Evolutionary conservation across 2,797 vertebrate species (phyloP), one percentile per base, ranked within the genome.

Genomic region (Darevskia nairensis): DNA sequence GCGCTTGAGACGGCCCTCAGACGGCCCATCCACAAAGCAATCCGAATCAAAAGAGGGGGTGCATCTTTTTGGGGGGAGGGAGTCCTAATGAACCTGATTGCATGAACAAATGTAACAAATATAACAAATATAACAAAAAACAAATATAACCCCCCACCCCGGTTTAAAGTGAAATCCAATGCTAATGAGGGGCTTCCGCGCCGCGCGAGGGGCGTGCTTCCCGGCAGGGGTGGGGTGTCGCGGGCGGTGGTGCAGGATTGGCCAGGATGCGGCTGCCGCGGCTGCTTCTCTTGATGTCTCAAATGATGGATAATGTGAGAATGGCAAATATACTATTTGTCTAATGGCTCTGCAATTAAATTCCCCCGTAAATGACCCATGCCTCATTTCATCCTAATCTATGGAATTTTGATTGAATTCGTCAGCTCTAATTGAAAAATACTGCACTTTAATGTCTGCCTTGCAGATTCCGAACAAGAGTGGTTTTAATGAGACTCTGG

Each of bases 311-410:
- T 99, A 97, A 97, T 97, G 97, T 98, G 97, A 97, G 97, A 97
- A 97, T 97, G 98, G 97, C 97, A 97, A 98, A 98, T 98, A 98
- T 97, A 98, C 98, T 98, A 98, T 98, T 99, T 99, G 98, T 99
- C 98, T 99, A 99, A 99, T 99, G 98, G 98, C 98, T 98, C 98
- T 98, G 98, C 98, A 98, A 99, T 99, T 99, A 99, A 98, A 99
- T 97, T 95, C 97, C 97, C 98, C 98, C 98, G 98, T 98, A 98
- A 99, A 99, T 98, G 98, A 98, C 98, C 98, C 98, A 97, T 97
- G 98, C 98, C 98, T 99, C 98, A 98, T 99, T 98, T 98, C 98
- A 97, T 98, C 98, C 98, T 98, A 98, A 99, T 99, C 98, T 99
- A 98, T 98, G 98, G 98, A 99, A 98, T 97, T 99, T 99, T 98